Evolutionary conservation across 2,888 invertebrate species (phyloP).

Genomic region (Euplagia quadripunctaria): DNA sequence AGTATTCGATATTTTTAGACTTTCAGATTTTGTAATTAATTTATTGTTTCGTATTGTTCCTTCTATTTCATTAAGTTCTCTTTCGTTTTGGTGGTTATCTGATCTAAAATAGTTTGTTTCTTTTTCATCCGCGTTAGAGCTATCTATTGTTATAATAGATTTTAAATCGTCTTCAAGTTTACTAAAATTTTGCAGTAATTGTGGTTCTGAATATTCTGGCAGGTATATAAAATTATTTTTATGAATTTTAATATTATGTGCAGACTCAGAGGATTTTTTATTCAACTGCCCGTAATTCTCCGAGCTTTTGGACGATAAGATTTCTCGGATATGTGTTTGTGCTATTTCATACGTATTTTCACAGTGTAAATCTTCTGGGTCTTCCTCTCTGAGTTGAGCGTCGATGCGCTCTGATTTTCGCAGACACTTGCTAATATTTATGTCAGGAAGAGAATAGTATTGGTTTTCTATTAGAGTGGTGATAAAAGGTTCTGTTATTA

Average conservation of each 20-base stretch:
- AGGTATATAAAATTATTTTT: constrained; percentile 63
- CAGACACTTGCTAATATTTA: constrained; percentile 90
- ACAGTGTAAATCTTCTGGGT: constrained; percentile 78
- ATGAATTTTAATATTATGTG: constrained; percentile 57
- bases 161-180: constrained; percentile 83
- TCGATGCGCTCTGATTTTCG: constrained; percentile 91
- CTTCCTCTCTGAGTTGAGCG: constrained; percentile 88
- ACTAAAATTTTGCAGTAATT: constrained; percentile 73
- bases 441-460: constrained; percentile 91
- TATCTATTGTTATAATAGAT: constrained; percentile 81
- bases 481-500: constrained; percentile 83
- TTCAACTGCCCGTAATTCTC: constrained; percentile 81
- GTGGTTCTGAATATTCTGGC: constrained; percentile 72
- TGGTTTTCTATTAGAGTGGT: constrained; percentile 89
- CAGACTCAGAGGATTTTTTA: constrained; percentile 64
- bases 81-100: constrained; percentile 83
- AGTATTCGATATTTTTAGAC: constrained; percentile 70
- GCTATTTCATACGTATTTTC: constrained; percentile 83
- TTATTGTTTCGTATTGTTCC: constrained; percentile 84
- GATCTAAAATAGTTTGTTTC: constrained; percentile 69
- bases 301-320: constrained; percentile 69
- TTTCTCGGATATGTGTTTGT: constrained; percentile 78
- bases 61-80: constrained; percentile 85
- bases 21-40: constrained; percentile 81
- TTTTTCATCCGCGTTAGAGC: constrained; percentile 79